A percentile compares a stretch with the other conserved stretches of the same genome.
phyloP scores from a whole-genome alignment of 1,140 invertebrate genomes.

The Octopus bimaculoides region DNA sequence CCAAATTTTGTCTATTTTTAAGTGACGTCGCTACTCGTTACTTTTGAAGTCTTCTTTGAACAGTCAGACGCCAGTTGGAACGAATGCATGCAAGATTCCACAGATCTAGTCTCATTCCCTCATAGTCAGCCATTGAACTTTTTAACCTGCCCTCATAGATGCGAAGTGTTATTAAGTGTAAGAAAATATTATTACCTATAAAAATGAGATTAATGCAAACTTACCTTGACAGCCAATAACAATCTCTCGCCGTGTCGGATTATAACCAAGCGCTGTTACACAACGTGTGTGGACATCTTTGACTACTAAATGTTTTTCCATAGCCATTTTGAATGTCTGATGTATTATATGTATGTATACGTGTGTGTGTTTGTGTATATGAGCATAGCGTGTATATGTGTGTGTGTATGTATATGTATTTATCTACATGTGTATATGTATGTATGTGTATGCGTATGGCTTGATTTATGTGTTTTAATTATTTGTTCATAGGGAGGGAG shows the following conservation, averaged over 20 bases:
- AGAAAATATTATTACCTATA: too few relatives aligned
- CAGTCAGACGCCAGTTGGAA: too few relatives aligned
- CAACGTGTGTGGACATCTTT: constrained; percentile 51
- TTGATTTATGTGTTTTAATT: neutral
- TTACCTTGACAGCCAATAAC: constrained; percentile 57
- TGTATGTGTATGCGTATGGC: neutral
- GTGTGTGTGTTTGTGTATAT: neutral
- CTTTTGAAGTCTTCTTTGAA: too few relatives aligned
- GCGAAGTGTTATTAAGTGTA: too few relatives aligned
- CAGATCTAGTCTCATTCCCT: too few relatives aligned
- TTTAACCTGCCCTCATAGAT: too few relatives aligned
- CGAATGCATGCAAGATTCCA: too few relatives aligned
- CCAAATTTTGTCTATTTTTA: too few relatives aligned
- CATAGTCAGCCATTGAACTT: too few relatives aligned
- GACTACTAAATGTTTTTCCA: constrained; percentile 55
- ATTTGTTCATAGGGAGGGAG: neutral
- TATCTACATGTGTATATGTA: neutral
- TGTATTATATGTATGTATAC: neutral
- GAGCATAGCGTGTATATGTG: neutral
- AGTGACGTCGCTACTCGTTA: too few relatives aligned
- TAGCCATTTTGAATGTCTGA: constrained; percentile 41
- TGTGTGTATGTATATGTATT: neutral
- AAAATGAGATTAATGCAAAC: neutral
- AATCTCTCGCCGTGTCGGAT: constrained; percentile 51
- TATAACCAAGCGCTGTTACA: constrained; percentile 55